Evolutionary conservation across 2,888 invertebrate genomes (phyloP).

Genomic region (Chalcis sispes): DNA sequence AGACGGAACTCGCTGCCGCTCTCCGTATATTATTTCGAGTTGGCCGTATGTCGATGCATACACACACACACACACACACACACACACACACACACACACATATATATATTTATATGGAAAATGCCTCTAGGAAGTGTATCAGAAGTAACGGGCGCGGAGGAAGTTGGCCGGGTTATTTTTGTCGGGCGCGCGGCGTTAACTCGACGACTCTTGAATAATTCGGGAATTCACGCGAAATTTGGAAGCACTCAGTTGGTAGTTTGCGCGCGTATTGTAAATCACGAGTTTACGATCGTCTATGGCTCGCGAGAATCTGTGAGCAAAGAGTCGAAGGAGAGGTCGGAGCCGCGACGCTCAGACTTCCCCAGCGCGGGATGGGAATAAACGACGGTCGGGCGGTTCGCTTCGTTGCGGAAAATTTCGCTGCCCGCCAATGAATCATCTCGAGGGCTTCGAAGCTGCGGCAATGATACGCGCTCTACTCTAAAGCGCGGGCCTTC

Average conservation of each 20-base stretch:
- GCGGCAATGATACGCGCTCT: conserved; percentile 58
- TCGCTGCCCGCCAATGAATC: conserved; percentile 48
- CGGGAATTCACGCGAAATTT: conserved; percentile 53
- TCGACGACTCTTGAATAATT: conserved; percentile 50
- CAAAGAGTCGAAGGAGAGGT: conserved; percentile 48
- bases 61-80: too few species aligned
- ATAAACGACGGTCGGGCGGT: conserved; percentile 21
- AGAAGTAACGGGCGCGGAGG: conserved; percentile 16
- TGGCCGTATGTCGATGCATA: too few species aligned
- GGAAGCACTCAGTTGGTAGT: conserved; percentile 47
- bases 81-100: too few species aligned
- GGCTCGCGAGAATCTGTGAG: neutral
- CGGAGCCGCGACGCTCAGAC: too few species aligned
- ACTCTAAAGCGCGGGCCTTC: conserved; percentile 52
- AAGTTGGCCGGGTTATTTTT: conserved; percentile 31
- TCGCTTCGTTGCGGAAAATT: conserved; percentile 47
- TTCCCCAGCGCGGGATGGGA: conserved; percentile 15
- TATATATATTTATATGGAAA: neutral
- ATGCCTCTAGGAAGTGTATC: conserved; percentile 1
- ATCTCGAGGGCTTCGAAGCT: conserved; percentile 39
- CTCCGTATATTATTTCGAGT: too few species aligned
- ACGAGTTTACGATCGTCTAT: conserved; percentile 55
- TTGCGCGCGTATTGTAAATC: conserved; percentile 52
- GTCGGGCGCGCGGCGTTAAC: conserved; percentile 20
- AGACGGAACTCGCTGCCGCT: too few species aligned